phyloP scores from a whole-genome alignment of 1,140 invertebrate species.

The Magallana ariakensis region DNA sequence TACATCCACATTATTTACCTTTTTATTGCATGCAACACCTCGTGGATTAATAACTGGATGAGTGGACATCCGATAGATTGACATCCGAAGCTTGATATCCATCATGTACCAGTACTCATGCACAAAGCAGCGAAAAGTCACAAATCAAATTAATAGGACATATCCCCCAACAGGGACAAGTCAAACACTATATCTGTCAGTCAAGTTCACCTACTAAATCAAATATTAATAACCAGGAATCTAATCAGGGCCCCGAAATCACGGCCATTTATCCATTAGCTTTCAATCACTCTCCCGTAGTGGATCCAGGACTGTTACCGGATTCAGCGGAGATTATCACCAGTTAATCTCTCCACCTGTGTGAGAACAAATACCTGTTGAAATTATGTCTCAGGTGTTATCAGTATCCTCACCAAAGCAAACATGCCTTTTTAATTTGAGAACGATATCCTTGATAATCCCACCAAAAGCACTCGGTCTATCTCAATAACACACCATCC shows the following conservation, averaged over 20 bases:
- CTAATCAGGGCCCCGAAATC: background rate
- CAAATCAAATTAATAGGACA: too few species aligned
- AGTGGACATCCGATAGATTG: conserved; percentile 28
- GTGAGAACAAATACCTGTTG: background rate
- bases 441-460: conserved; percentile 10
- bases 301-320: background rate
- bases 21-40: background rate
- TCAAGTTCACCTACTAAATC: conserved; percentile 1
- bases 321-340: background rate
- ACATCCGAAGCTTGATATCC: conserved; percentile 5
- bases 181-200: background rate
- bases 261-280: background rate
- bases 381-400: conserved; percentile 17
- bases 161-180: background rate
- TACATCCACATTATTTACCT: background rate
- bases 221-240: conserved; percentile 12
- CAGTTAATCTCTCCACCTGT: background rate
- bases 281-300: conserved; percentile 6
- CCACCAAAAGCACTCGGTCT: background rate
- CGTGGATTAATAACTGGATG: conserved; percentile 19
- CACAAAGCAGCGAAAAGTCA: background rate
- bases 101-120: background rate
- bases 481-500: background rate
- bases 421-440: background rate
- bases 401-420: background rate